Percentiles rank a stretch among this genome's conserved stretches.
Conservation (phyloP, 37 sponge, comb jelly and placozoan genomes). For the Chondrosia reniformis region DNA sequence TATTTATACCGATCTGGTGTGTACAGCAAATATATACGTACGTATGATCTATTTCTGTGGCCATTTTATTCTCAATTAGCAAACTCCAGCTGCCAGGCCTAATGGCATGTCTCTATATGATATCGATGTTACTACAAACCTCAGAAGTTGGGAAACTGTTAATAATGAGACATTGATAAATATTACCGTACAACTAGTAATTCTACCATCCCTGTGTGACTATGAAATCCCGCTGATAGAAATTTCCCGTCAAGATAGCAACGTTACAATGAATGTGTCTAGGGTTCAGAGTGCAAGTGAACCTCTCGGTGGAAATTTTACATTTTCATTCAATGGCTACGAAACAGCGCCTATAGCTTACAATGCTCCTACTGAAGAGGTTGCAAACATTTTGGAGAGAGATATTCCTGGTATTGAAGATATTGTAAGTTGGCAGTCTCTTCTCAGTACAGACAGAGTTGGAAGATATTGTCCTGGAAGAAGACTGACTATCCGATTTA, state of each 20-base stretch:
- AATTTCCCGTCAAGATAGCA: background rate
- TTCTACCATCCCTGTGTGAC: conserved; percentile 36
- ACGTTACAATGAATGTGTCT: background rate
- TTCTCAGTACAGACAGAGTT: conserved; percentile 24
- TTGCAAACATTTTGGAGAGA: conserved; percentile 27
- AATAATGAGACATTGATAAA: background rate
- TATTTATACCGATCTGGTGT: too few relatives aligned
- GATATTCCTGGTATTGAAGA: conserved; percentile 23
- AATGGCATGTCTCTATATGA: conserved; percentile 37
- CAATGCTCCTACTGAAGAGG: conserved; percentile 26
- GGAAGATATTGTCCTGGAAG: conserved; percentile 59
- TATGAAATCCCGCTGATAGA: conserved; percentile 32
- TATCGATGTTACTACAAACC: too few relatives aligned
- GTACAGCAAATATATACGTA: too few relatives aligned
- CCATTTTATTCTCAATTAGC: background rate
- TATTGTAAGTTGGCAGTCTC: conserved; percentile 21
- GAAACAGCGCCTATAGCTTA: conserved; percentile 23
- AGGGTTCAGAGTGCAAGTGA: conserved; percentile 44
- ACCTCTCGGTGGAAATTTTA: conserved; percentile 44
- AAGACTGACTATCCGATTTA: conserved; percentile 38
- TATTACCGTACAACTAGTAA: conserved; percentile 29
- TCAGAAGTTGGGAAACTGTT: background rate
- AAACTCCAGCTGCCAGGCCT: conserved; percentile 35
- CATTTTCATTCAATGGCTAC: conserved; percentile 34
- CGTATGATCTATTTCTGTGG: background rate